phyloP scores from a whole-genome alignment of 2,888 invertebrate species.

The Xestoiulus laeticollis region DNA sequence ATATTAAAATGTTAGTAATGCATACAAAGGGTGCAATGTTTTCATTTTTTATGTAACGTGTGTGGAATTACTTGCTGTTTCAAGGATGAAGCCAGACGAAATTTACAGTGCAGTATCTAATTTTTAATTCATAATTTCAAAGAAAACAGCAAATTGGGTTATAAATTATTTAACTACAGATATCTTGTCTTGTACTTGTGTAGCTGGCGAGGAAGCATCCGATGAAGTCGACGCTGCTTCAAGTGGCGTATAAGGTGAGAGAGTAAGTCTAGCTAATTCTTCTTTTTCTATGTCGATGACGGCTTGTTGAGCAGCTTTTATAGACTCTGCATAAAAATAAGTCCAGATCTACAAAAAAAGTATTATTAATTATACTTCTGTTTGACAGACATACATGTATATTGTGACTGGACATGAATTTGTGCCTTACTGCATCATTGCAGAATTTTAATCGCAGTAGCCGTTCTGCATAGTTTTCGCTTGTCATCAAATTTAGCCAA shows the following conservation, averaged over 20 bases:
- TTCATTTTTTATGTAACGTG: background rate
- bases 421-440: conserved; percentile 42
- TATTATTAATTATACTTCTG: background rate
- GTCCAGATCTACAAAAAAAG: conserved; percentile 28
- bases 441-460: conserved; percentile 30
- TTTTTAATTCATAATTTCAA: background rate
- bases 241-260: background rate
- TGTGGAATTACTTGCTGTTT: background rate
- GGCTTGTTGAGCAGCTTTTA: background rate
- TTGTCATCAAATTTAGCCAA: conserved; percentile 28
- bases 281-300: background rate
- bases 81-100: too few species aligned
- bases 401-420: background rate
- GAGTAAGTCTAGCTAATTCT: conserved; percentile 25
- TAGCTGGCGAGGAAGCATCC: background rate
- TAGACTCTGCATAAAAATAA: conserved; percentile 17
- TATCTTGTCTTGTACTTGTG: background rate
- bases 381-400: background rate
- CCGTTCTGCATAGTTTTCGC: conserved; percentile 33
- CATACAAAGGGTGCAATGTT: background rate
- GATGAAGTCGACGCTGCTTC: background rate
- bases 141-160: background rate
- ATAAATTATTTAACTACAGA: background rate
- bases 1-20: conserved; percentile 35
- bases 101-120: background rate